Evolutionary conservation across 2,113 vertebrate species (phyloP).

Genomic region (Lophochroa leadbeateri): DNA sequence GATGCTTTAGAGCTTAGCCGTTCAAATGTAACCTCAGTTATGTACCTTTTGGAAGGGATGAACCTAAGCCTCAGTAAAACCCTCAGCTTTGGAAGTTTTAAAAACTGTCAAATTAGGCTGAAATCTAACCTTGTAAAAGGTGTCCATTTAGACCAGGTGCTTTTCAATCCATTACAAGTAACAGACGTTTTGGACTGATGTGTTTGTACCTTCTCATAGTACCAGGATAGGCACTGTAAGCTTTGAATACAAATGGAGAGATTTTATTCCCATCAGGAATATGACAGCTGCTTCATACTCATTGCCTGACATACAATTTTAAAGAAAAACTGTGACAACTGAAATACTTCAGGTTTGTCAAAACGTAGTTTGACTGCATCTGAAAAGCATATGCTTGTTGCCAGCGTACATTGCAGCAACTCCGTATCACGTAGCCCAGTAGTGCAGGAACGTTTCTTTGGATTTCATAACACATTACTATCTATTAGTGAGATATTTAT

Average conservation of each 20-base stretch:
- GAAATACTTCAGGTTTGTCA: neutral
- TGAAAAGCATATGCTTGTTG: neutral
- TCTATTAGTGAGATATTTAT: neutral
- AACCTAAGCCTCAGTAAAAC: neutral
- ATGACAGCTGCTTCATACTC: neutral
- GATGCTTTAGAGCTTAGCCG: neutral
- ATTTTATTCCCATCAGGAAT: neutral
- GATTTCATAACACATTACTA: neutral
- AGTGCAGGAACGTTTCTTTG: neutral
- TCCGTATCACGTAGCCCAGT: neutral
- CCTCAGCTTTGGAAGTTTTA: neutral
- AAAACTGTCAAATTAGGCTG: neutral
- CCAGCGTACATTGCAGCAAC: neutral
- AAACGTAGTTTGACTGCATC: neutral
- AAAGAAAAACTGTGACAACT: neutral
- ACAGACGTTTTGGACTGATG: conserved; percentile 15
- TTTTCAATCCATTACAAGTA: neutral
- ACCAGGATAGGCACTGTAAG: neutral
- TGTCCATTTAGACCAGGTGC: neutral
- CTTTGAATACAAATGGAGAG: conserved; percentile 35
- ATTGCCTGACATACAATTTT: neutral
- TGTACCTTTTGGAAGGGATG: neutral
- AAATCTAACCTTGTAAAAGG: neutral
- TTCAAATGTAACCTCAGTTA: neutral
- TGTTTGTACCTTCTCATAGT: neutral